Evolutionary conservation across 2,797 vertebrate genomes (phyloP).

Genomic region (Chelonia mydas): DNA sequence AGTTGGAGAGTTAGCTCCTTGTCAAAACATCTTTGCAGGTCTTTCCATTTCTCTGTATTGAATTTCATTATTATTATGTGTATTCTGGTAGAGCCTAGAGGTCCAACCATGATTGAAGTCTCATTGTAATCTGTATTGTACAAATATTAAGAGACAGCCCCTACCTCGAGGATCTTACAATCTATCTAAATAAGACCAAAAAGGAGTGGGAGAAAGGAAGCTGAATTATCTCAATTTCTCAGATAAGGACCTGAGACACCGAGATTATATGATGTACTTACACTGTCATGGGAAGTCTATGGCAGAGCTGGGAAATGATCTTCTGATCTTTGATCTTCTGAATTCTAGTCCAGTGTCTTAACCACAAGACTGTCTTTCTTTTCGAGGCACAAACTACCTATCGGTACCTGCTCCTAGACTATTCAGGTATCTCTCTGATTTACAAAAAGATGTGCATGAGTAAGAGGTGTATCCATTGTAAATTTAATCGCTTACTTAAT

Average conservation of each 20-base stretch:
- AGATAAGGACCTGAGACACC: neutral
- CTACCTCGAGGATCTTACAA: neutral
- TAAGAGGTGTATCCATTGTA: neutral
- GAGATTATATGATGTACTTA: neutral
- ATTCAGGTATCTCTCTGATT: neutral
- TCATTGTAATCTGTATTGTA: neutral
- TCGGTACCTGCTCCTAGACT: neutral
- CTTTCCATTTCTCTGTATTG: slow-evolving; percentile 26
- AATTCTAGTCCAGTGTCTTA: neutral
- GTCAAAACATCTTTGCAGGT: neutral
- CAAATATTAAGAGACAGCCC: neutral
- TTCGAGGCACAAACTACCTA: neutral
- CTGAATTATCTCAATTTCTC: neutral
- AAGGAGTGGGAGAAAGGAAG: slow-evolving; percentile 1
- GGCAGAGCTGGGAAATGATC: neutral
- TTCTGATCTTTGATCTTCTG: neutral
- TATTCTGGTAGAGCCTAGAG: neutral
- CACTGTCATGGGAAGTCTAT: neutral
- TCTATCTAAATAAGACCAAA: neutral
- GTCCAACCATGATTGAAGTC: neutral
- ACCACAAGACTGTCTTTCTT: neutral
- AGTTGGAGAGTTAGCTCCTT: slow-evolving; percentile 34
- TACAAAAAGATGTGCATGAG: neutral
- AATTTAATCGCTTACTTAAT: neutral
- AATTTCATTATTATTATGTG: neutral